Base-by-base conservation (phyloP, 1,140 invertebrate genomes). In the Drosophila rhopaloa region DNA sequence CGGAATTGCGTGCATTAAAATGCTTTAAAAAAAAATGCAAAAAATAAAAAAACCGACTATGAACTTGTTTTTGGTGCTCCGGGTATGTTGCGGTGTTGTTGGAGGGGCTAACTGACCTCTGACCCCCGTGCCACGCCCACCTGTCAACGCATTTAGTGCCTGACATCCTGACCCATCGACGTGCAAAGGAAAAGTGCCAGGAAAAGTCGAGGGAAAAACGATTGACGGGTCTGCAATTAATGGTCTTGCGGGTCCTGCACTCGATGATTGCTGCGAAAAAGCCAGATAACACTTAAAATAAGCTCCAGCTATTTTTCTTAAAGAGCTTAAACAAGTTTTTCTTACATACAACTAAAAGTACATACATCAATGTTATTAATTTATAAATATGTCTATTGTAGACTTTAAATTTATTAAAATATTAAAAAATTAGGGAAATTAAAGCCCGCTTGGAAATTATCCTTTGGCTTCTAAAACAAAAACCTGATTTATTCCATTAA, bases 1-100 rank as follows among this genome's bases (percentile, higher is more conserved):
- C 46, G 47, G 27, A 38, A 35, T 63, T 67, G 63, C 58, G 59
- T 63, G 59, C 65, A 67, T 65, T 66, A 43, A 66, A 67, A 65
- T 16, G 37, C n/a, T 63, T 9, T 4, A 60, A 41, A 60, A 63
- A 63, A 35, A 14, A 35, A 19, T 35, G 2, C 24, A 44, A 11
- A 19, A 41, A 8, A n/a, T 16, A 35, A 13, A 24, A 50, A 19
- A 29, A 2, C 5, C 47, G 46, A 54, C 51, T 62, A 41, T 63
- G 24, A 40, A 55, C 48, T 41, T 55, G 38, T 59, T 19, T 19
- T 19, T 58, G 16, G 57, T 43, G 53, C 4, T 58, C 24, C 60
- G 54, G 19, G 11, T n/a, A 41, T 43, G 40, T 60, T 59, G 58
- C 16, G 56, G 62, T 60, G 24, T 51, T 50, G 63, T 67, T 50